phyloP scores from a whole-genome alignment of 2,888 invertebrate genomes.

The Iselma pallidipennis region DNA sequence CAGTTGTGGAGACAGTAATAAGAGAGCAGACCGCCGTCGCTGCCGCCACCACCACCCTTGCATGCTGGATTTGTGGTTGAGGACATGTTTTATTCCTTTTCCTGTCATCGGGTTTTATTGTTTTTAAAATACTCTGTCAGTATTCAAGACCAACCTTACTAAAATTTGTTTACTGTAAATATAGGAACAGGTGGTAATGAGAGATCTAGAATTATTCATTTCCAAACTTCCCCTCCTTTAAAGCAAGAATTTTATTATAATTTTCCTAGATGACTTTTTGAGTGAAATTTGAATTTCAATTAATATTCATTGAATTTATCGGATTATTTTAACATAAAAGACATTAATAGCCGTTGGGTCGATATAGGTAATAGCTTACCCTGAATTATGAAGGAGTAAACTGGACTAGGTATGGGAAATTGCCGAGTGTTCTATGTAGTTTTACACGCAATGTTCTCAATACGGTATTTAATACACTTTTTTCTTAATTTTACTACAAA shows the following conservation, averaged over 20 bases:
- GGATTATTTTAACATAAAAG: not conserved
- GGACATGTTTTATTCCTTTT: constrained; percentile 29
- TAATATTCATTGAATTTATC: not conserved
- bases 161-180: constrained; percentile 13
- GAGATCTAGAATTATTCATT: too few species aligned
- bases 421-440: constrained; percentile 36
- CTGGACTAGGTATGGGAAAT: constrained; percentile 41
- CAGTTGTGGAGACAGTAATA: constrained; percentile 32
- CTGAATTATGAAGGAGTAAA: constrained; percentile 44
- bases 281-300: not conserved
- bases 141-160: constrained; percentile 21
- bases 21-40: constrained; percentile 24
- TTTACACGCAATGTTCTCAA: constrained; percentile 36
- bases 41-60: constrained; percentile 31
- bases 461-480: not conserved
- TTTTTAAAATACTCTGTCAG: constrained; percentile 34
- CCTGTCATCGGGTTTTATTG: constrained; percentile 32
- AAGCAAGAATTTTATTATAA: too few species aligned
- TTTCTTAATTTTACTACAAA: not conserved
- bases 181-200: too few species aligned
- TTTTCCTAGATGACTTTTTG: too few species aligned
- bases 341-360: constrained; percentile 26
- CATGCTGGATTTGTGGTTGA: constrained; percentile 38
- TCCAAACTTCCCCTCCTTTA: too few species aligned
- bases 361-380: constrained; percentile 43